These are phyloP conservation scores for Ibycter americanus DNA, from an alignment of 2,797 vertebrate genomes.

Conservation along the genomic window DNA sequence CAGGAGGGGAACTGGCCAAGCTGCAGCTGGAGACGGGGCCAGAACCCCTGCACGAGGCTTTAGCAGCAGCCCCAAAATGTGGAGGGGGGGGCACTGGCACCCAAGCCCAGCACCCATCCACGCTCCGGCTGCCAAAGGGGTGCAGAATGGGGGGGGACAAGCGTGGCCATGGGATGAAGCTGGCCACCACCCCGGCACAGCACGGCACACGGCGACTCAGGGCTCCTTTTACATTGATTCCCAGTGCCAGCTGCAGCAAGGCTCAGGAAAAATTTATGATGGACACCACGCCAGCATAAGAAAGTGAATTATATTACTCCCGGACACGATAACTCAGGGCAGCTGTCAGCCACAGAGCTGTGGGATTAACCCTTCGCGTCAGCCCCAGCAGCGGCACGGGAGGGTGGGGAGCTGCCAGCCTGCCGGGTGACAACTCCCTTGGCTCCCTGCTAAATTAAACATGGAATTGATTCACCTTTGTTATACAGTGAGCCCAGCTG, in stretches of 20 bases:
- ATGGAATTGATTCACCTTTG: conserved; percentile 49
- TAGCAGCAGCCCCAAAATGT: neutral
- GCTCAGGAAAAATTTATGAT: conserved; percentile 27
- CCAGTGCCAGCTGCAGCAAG: conserved; percentile 44
- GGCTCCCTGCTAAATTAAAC: conserved; percentile 57
- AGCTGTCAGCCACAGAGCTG: conserved; percentile 23
- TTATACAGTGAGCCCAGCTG: conserved; percentile 35
- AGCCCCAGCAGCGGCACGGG: neutral
- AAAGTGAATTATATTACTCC: conserved; percentile 39
- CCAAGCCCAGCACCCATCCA: neutral
- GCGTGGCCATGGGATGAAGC: fast-evolving
- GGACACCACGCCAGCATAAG: neutral
- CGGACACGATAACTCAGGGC: neutral
- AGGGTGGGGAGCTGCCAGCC: conserved; percentile 9
- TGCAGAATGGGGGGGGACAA: fast-evolving
- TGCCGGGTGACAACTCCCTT: conserved; percentile 28
- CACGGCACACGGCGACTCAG: fast-evolving
- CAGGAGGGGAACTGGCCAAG: neutral
- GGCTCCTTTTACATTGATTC: neutral
- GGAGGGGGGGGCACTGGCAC: fast-evolving
- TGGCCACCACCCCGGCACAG: neutral
- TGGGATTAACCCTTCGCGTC: conserved; percentile 10
- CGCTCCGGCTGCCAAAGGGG: neutral
- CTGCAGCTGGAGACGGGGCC: neutral
- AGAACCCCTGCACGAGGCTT: fast-evolving